Base-by-base conservation (phyloP, 2,113 vertebrate species). In the Triplophysa siluroides region DNA sequence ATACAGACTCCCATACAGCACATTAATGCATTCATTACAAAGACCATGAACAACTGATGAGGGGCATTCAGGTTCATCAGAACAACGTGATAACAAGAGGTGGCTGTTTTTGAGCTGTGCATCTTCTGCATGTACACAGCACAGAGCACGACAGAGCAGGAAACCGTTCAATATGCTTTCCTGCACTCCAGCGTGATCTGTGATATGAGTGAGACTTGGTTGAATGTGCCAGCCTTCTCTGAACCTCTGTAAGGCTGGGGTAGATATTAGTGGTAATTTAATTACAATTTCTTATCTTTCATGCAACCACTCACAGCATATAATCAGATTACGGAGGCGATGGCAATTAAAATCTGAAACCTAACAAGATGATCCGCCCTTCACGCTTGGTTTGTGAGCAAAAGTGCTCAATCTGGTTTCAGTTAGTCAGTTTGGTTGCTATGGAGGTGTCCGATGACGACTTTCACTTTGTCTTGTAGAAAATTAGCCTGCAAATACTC, bases 261-360 rank as follows among this genome's bases (percentile, higher is more conserved):
- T 78, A 33, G 56, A 79, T 85, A 79, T 84, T 66, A 72, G 63
- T 85, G 77, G 78, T 84, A 84, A 86, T 85, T 85, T 47, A 88
- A 86, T 88, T 86, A 86, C 14, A 63, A 63, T 54, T 64, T 80
- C 78, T 84, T 84, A 88, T 85, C 80, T 83, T 78, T 38, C 66
- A 75, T 52, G 63, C 82, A 80, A 81, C 71, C 76, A 76, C 76
- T 83, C 69, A 78, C 47, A 75, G 24, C 76, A 72, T 61, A 73
- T 88, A 84, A 88, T 88, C 82, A 86, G 80, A 84, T 86, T 88
- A 85, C 56, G 58, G 78, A 78, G 80, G 79, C 61, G 64, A 78
- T 69, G 68, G 81, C 82, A 88, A 86, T 88, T 88, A 86, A 85
- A 85, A 71, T 73, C 71, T 65, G 85, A 78, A 54, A 85, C 80